Conservation (phyloP, 92 coral and sea anemone genomes). For the Nematostella vectensis region DNA sequence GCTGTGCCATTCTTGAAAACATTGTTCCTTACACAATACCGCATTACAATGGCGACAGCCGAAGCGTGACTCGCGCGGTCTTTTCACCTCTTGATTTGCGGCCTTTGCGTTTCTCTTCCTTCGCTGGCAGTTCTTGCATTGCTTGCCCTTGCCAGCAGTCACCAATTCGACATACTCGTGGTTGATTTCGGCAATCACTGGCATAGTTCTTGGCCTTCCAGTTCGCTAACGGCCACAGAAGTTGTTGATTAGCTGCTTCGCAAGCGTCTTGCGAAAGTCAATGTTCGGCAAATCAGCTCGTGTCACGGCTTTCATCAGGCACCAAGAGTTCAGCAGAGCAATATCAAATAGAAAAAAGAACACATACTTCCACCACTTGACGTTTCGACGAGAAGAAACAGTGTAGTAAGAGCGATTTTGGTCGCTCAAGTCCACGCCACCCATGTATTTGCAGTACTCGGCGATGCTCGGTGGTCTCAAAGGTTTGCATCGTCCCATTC, state of each 20-base stretch:
- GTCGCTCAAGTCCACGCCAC: no score
- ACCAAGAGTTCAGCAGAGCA: not conserved
- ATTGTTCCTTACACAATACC: slow-evolving; percentile 20
- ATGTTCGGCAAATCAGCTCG: not conserved
- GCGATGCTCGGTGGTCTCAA: not conserved
- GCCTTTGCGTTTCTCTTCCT: slow-evolving; percentile 1
- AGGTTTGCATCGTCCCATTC: not conserved
- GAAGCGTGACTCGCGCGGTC: slow-evolving; percentile 14
- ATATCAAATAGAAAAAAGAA: not conserved
- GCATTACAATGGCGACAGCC: slow-evolving; percentile 2
- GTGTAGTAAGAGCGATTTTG: not conserved
- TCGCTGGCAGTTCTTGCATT: slow-evolving; percentile 19
- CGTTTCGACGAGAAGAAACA: not conserved
- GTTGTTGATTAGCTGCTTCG: slow-evolving; percentile 2
- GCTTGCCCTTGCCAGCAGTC: not conserved
- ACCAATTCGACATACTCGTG: slow-evolving; percentile 2
- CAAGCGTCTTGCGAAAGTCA: slow-evolving; percentile 5
- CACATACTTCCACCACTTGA: not conserved
- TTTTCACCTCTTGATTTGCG: slow-evolving; percentile 10
- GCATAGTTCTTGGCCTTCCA: slow-evolving; percentile 4
- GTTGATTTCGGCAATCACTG: not conserved
- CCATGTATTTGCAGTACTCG: not conserved
- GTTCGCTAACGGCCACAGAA: slow-evolving; percentile 6
- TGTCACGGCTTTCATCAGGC: not conserved
- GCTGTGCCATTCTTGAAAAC: slow-evolving; percentile 11